These are phyloP conservation scores for Neocrepidodera transversa DNA, from an alignment of 2,888 invertebrate genomes.

Conservation along the genomic window DNA sequence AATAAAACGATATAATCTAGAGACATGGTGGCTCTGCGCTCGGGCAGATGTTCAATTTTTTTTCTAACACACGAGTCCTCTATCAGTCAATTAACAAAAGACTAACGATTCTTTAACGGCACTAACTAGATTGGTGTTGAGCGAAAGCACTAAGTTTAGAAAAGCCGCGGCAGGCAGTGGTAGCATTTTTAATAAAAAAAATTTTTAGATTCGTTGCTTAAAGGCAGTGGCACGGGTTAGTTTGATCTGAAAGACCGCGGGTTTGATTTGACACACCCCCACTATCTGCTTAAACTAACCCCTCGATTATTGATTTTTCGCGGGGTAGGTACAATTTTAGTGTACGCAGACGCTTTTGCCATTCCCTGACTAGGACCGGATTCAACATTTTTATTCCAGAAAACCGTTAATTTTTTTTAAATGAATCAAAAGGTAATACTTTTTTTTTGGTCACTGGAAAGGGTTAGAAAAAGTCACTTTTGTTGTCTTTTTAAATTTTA, in stretches of 20 bases:
- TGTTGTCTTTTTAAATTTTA: no score
- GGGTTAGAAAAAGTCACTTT: neutral
- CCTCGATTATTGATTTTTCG: conserved; percentile 55
- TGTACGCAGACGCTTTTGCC: conserved; percentile 52
- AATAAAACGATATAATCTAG: conserved; percentile 22
- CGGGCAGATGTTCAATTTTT: conserved; percentile 30
- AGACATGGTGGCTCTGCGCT: conserved; percentile 23
- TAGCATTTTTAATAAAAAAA: no score
- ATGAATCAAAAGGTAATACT: no score
- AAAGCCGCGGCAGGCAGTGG: conserved; percentile 13
- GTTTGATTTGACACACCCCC: conserved; percentile 54
- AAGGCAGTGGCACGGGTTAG: conserved; percentile 20
- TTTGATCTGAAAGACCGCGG: conserved; percentile 24
- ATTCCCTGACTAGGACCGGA: conserved; percentile 8
- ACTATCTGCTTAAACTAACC: conserved; percentile 47
- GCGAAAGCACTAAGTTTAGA: conserved; percentile 15
- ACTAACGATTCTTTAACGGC: conserved; percentile 7
- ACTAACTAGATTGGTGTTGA: conserved; percentile 19
- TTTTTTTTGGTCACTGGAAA: no score
- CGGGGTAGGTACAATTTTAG: conserved; percentile 38
- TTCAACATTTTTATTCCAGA: neutral
- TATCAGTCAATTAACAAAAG: conserved; percentile 18
- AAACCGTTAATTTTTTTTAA: no score
- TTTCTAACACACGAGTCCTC: conserved; percentile 5
- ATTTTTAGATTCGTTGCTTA: conserved; percentile 21